Conservation (phyloP, 2,888 invertebrate species). For the Pteria penguin region DNA sequence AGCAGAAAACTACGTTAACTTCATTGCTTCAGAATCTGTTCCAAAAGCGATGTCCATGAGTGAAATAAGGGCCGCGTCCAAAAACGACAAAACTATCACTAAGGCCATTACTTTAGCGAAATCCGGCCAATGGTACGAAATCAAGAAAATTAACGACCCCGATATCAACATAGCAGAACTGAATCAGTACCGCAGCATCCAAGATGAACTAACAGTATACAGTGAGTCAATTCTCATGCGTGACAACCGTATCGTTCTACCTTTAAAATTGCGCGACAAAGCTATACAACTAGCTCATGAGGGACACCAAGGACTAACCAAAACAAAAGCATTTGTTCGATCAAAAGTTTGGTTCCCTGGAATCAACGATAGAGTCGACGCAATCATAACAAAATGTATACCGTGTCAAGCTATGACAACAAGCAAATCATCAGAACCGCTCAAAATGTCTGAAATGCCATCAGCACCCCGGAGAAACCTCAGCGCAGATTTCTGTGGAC, state of each 20-base stretch:
- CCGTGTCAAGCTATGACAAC: background rate
- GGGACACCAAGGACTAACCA: constrained; percentile 56
- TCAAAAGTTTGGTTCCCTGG: too few species aligned
- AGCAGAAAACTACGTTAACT: constrained; percentile 60
- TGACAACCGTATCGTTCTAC: constrained; percentile 36
- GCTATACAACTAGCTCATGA: constrained; percentile 55
- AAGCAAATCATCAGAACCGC: constrained; percentile 28
- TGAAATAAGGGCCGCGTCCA: constrained; percentile 45
- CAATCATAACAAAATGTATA: background rate
- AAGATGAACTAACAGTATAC: constrained; percentile 43
- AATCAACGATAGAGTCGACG: background rate
- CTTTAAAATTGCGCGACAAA: constrained; percentile 32
- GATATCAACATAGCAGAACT: constrained; percentile 37
- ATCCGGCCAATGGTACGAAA: constrained; percentile 42
- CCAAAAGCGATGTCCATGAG: constrained; percentile 57
- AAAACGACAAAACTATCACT: constrained; percentile 40
- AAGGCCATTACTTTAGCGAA: constrained; percentile 35
- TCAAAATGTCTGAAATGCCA: constrained; percentile 42
- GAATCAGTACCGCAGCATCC: constrained; percentile 8
- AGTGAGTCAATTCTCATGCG: constrained; percentile 36
- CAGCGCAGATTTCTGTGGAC: constrained; percentile 38
- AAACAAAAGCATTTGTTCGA: constrained; percentile 52
- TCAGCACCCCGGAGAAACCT: constrained; percentile 30
- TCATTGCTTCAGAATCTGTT: constrained; percentile 39
- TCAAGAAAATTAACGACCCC: constrained; percentile 27